Conservation (phyloP, 1,140 invertebrate genomes). For the Rhynchophorus ferrugineus region DNA sequence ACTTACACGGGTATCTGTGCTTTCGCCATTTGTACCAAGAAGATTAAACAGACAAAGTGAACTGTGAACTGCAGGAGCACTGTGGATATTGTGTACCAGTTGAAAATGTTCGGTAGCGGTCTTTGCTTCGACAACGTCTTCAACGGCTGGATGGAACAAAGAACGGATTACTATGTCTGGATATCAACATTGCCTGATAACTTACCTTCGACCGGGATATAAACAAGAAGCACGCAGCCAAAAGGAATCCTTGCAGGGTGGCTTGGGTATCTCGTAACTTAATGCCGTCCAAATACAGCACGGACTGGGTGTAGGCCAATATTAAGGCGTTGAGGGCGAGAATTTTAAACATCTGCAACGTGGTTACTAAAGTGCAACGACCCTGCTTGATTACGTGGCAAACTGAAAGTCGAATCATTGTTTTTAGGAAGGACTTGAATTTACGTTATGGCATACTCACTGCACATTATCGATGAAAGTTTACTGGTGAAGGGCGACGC, state of each 20-base stretch:
- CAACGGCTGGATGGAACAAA: slow-evolving; percentile 62
- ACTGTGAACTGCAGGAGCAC: slow-evolving; percentile 92
- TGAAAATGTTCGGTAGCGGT: slow-evolving; percentile 98
- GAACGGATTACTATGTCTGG: no score
- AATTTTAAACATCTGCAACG: slow-evolving; percentile 99
- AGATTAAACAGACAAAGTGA: slow-evolving; percentile 89
- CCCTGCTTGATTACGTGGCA: slow-evolving; percentile 99
- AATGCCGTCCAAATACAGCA: slow-evolving; percentile 95
- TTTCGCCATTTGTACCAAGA: slow-evolving; percentile 75
- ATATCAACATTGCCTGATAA: no score
- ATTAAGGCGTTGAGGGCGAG: slow-evolving; percentile 97
- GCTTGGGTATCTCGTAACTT: slow-evolving; percentile 97
- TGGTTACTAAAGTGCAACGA: slow-evolving; percentile 96
- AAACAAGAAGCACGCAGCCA: slow-evolving; percentile 95
- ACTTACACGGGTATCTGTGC: slow-evolving; percentile 59
- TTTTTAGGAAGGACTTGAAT: no score
- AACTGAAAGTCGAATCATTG: slow-evolving; percentile 59
- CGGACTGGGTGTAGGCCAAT: slow-evolving; percentile 96
- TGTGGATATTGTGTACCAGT: slow-evolving; percentile 93
- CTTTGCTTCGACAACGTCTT: slow-evolving; percentile 88
- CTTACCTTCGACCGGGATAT: slow-evolving; percentile 94
- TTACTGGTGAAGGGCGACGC: slow-evolving; percentile 99
- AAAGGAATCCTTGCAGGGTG: slow-evolving; percentile 86
- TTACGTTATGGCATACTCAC: no score
- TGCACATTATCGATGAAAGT: slow-evolving; percentile 92